These are phyloP conservation scores for Vicugna pacos DNA, from an alignment of 2,113 vertebrate species.

Conservation along the genomic window DNA sequence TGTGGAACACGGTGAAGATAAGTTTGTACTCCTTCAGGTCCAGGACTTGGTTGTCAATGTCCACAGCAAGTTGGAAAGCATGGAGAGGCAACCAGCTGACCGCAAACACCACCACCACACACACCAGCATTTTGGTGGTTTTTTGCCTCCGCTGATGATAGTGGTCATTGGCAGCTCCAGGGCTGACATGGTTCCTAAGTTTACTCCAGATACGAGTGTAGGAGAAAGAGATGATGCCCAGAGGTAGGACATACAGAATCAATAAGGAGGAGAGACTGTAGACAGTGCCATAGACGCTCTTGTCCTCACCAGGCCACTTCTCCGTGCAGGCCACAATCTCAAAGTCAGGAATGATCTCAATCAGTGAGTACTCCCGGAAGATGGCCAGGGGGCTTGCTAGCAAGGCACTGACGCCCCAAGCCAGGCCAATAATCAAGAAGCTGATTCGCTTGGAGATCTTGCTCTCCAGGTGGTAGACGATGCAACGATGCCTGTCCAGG, in stretches of 20 bases:
- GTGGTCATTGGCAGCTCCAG: constrained; percentile 87
- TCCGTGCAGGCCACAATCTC: constrained; percentile 93
- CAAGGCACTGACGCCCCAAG: constrained; percentile 93
- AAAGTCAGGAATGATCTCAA: constrained; percentile 90
- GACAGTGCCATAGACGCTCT: constrained; percentile 89
- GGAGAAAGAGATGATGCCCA: constrained; percentile 93
- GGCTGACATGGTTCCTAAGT: constrained; percentile 90
- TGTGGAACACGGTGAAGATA: constrained; percentile 95
- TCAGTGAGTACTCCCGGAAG: constrained; percentile 93
- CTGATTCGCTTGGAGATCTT: constrained; percentile 95
- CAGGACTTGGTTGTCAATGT: constrained; percentile 92
- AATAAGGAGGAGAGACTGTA: constrained; percentile 95
- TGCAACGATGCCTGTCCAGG: constrained; percentile 95
- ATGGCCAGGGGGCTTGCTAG: constrained; percentile 96
- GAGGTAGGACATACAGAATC: constrained; percentile 93
- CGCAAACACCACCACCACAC: constrained; percentile 95
- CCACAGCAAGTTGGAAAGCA: constrained; percentile 94
- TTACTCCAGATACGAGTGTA: constrained; percentile 95
- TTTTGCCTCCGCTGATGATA: constrained; percentile 92
- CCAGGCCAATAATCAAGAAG: constrained; percentile 91
- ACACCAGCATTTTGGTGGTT: constrained; percentile 97
- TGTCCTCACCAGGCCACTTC: constrained; percentile 93
- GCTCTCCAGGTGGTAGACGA: constrained; percentile 94
- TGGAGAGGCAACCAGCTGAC: constrained; percentile 97
- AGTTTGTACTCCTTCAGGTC: constrained; percentile 94